Evolutionary conservation across 2,888 invertebrate genomes (phyloP), one percentile per base, ranked within the genome.

Genomic region (Melanchra persicariae): DNA sequence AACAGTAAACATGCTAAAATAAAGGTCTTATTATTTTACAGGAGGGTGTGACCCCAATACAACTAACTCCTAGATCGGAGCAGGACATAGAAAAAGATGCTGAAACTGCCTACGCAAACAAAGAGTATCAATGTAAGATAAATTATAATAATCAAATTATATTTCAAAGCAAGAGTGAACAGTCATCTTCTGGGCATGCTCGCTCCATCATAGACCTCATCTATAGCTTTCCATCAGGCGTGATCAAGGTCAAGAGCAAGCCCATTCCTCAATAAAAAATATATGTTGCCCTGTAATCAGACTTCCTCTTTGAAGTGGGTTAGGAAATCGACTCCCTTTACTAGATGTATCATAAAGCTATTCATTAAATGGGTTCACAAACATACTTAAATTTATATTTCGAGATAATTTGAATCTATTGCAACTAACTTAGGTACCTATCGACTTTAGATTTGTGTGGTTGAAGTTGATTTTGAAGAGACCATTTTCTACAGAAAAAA

Each of bases 31-130:
- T 70, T 49, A 37, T 45, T 45, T 89, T 86, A 4, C 84, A 95
- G 94, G 95, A 95, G 75, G 95, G 95, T 19, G 90, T 95, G 0
- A 86, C 92, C 17, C 95, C 95, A 30, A 70, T 88, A 5, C 91
- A 93, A 49, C 85, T 93, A 57, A 62, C 88, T 72, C 86, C 90
- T 40, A 87, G 90, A 74, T 70, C 90, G 0, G 87, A 92, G 55
- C 93, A 94, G 65, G 87, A 94, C 49, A 70, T 95, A 5, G 94
- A 94, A 0, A 88, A 88, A 54, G 94, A 94, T 80, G 93, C 91
- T 0, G 85, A 69, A 1, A 86, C 82, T 37, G 71, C 55, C 2
- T 91, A 83, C 24, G 74, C 86, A 0, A 90, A 88, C 26, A 93
- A 93, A 81, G 86, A 90, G 0, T 95, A 95, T 81, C 74, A 89